These are phyloP conservation scores for Xerus inauris DNA, from an alignment of 2,113 vertebrate genomes.

Conservation along the genomic window DNA sequence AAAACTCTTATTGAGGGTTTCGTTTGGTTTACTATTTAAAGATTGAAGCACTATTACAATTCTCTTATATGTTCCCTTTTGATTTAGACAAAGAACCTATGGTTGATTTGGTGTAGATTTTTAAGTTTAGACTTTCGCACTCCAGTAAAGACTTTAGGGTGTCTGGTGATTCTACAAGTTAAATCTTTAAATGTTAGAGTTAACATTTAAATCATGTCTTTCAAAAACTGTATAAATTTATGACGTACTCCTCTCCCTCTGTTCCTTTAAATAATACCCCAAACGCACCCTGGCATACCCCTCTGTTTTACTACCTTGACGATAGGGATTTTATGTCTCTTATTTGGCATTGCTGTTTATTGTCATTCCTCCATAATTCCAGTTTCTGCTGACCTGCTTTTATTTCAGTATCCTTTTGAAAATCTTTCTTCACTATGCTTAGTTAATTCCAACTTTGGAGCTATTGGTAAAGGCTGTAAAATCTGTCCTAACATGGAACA, in stretches of 20 bases:
- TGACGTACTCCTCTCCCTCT: conserved; percentile 28
- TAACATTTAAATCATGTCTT: conserved; percentile 64
- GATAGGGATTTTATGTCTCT: conserved; percentile 63
- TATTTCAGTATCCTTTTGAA: conserved; percentile 77
- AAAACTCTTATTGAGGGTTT: not conserved
- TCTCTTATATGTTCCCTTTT: not conserved
- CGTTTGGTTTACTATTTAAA: not conserved
- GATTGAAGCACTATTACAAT: not conserved
- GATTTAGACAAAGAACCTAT: not conserved
- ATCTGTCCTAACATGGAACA: conserved; percentile 74
- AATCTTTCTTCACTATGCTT: conserved; percentile 69
- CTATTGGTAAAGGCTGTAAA: not conserved
- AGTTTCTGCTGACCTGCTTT: conserved; percentile 81
- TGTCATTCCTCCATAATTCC: conserved; percentile 58
- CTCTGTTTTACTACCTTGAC: conserved; percentile 50
- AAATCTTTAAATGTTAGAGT: conserved; percentile 50
- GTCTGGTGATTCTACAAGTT: not conserved
- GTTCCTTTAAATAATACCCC: conserved; percentile 64
- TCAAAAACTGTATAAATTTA: conserved; percentile 42
- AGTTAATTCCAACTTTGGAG: conserved; percentile 75
- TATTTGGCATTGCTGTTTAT: conserved; percentile 67
- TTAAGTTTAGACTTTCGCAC: not conserved
- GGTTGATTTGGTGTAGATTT: not conserved
- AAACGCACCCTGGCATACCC: not conserved
- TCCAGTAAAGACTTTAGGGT: not conserved